Evolutionary conservation across 2,113 vertebrate genomes (phyloP), one percentile per base, ranked within the genome.

Genomic region (Emydocephalus ijimae): DNA sequence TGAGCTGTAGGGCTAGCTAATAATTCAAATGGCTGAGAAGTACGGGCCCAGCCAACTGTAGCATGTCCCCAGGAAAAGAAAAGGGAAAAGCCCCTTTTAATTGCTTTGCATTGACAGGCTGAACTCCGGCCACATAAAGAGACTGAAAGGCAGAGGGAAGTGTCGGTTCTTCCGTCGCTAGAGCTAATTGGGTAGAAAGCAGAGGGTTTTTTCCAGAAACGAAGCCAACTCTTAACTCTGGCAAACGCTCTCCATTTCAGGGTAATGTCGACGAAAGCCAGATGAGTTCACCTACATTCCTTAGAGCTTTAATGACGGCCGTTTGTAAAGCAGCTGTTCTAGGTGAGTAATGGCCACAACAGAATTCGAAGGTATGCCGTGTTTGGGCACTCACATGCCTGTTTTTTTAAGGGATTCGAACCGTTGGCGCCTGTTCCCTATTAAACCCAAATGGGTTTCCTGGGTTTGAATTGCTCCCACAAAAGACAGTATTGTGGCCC

Each of bases 301-400:
- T 99, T 97, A 98, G 99, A 98, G 99, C 99, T 97, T 98, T 99
- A 98, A 99, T 99, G 99, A 99, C 99, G 87, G 98, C 99, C 54
- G 99, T 99, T 96, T 99, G 99, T 97, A 99, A 99, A 98, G 98
- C 99, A 96, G 99, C 99, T 94, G 99, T 99, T 95, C 98, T 98
- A 98, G 99, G 99, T 99, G 97, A 99, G 98, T 97, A 89, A 90
- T 24, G 90, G 90, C 91, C 45, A 7, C 0, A 81, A 0, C 89
- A 89, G 87, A 48, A 64, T 43, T 9, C 1, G 2, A 57, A 81
- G 74, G 34, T 43, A 21, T 39, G 23, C 48, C 26, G 48, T 18
- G 86, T 50, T 15, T 52, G 85, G 85, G 45, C 43, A 50, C 85
- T 87, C 43, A 87, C 48, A 50, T 50, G 85, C 85, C 85, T 87